Conservation (phyloP, 1,140 invertebrate species). For the Amyelois transitella region DNA sequence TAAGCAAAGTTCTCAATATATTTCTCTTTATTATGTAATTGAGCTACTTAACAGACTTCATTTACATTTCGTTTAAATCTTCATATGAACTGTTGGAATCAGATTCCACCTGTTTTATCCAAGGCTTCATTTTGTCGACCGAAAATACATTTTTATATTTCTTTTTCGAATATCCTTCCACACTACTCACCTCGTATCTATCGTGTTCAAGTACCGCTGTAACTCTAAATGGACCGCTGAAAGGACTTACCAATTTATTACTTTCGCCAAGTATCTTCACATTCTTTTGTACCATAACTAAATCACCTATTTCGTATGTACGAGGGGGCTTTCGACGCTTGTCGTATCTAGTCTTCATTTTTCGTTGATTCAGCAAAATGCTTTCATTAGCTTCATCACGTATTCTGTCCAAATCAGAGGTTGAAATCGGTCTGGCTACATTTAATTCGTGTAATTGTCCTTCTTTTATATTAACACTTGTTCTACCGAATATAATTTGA, state of each 20-base stretch:
- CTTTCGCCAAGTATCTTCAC: conserved; percentile 16
- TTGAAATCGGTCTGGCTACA: background rate
- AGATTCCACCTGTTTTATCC: no score
- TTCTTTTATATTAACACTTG: background rate
- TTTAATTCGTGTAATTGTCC: background rate
- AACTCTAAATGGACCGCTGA: conserved; percentile 25
- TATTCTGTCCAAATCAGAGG: background rate
- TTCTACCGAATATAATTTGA: conserved; percentile 5
- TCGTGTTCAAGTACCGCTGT: conserved; percentile 24
- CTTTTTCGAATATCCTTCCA: no score
- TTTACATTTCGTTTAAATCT: no score
- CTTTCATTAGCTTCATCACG: conserved; percentile 10
- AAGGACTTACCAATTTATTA: conserved; percentile 23
- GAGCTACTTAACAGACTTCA: no score
- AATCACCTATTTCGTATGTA: conserved; percentile 12
- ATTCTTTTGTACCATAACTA: conserved; percentile 15
- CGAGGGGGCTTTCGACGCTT: conserved; percentile 1
- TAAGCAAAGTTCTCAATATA: no score
- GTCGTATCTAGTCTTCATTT: no score
- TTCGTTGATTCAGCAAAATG: no score
- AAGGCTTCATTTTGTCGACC: no score
- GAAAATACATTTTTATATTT: no score
- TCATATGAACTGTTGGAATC: no score
- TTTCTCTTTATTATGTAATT: no score
- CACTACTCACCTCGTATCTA: no score